Evolutionary conservation across 2,888 invertebrate species (phyloP), one percentile per base, ranked within the genome.

Genomic region (Caenorhabditis japonica): DNA sequence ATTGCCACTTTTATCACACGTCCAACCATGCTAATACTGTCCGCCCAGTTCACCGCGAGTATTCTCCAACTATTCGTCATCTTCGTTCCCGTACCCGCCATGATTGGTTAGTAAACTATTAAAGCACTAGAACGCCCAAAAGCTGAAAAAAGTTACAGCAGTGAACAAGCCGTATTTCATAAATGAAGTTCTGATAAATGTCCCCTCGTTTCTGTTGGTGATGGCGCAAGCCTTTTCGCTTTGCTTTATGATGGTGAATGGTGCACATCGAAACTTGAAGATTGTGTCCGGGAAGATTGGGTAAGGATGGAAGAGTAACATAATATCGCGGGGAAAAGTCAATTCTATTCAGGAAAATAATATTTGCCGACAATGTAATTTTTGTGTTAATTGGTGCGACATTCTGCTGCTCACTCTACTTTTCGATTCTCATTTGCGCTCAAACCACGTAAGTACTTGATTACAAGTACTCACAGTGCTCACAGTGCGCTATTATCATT

Each of bases 1-100:
- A 55, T 69, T n/a, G 19, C 53, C 4, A 53, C 47, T 13, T 61
- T 53, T 34, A 47, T 69, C 13, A 30, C 60, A 8, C 53, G 55
- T 1, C 47, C 59, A 5, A 25, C 56, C 12, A 25, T 43, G 4
- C 25, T 69, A 12, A 23, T 69, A 13, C 47, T 46, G 12, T 60
- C 53, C 0, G 39, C 55, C n/a, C 69, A 69, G 34, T 61, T 60
- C 15, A 25, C 27, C 8, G 60, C 60, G 12, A 39, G 46, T n/a
- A 53, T 60, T 21, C 19, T 60, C 21, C 53, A 59, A 15, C 38
- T 69, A 19, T 55, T 53, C 3, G 53, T 53, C 2, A 49, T 69
- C 21, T 55, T 69, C 27, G 43, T 69, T 17, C 69, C 69, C 39
- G 49, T 59, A 7, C 69, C 69, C 7, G 47, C 59, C 17, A 71